Percentiles rank a stretch among this genome's conserved stretches.
These are phyloP conservation scores for Anthopleura xanthogrammica DNA, from an alignment of 92 coral and sea anemone genomes.

Conservation along the genomic window DNA sequence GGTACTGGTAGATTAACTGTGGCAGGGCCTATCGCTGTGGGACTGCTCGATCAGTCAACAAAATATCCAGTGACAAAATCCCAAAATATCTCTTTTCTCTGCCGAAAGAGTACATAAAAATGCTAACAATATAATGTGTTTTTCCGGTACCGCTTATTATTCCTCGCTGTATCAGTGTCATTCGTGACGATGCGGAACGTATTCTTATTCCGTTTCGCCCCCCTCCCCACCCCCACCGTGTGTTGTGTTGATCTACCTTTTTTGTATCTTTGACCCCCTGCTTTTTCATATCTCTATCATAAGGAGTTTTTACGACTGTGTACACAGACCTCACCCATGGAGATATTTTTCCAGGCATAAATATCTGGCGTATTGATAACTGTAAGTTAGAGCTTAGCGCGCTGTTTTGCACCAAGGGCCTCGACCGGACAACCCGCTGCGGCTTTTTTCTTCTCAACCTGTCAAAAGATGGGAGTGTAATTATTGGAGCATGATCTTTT, in stretches of 20 bases:
- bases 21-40: neutral
- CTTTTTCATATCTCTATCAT: neutral
- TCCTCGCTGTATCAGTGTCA: neutral
- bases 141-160: neutral
- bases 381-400: neutral
- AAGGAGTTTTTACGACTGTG: neutral
- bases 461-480: constrained; percentile 26
- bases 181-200: neutral
- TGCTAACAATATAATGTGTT: neutral
- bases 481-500: constrained; percentile 10
- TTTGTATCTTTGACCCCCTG: neutral
- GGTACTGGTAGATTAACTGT: neutral
- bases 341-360: neutral
- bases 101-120: neutral
- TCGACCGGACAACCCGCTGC: constrained; percentile 16
- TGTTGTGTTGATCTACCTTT: neutral
- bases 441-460: constrained; percentile 6
- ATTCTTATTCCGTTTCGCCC: neutral
- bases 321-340: neutral
- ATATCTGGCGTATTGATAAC: neutral
- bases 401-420: neutral
- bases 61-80: neutral
- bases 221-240: neutral
- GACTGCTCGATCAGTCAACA: neutral
- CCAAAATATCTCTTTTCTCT: neutral